These are phyloP conservation scores for Palythoa caribaeorum DNA, from an alignment of 92 coral and sea anemone species.

Conservation along the genomic window DNA sequence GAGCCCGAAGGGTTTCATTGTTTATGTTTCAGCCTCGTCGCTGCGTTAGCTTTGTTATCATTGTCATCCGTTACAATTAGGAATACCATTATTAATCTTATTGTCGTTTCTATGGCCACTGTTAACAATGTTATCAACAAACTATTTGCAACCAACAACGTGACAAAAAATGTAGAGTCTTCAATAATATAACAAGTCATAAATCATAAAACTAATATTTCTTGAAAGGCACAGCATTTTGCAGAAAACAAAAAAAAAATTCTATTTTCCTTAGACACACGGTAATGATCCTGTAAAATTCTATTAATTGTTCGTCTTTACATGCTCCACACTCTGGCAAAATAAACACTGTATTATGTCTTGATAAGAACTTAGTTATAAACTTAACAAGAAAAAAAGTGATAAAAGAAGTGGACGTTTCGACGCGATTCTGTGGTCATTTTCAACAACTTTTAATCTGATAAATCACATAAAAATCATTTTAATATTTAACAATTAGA, in stretches of 20 bases:
- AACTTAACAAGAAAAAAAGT: no score
- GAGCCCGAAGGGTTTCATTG: not conserved
- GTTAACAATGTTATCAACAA: not conserved
- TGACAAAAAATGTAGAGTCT: not conserved
- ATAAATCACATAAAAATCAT: no score
- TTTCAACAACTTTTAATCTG: no score
- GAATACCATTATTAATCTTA: not conserved
- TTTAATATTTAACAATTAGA: no score
- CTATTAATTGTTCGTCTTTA: no score
- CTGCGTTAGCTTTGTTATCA: not conserved
- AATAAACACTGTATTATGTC: no score
- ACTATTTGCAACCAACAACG: not conserved
- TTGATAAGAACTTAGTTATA: no score
- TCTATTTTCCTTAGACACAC: not conserved
- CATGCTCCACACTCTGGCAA: not conserved
- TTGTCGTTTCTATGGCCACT: not conserved
- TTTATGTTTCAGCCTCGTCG: not conserved
- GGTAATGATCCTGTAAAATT: not conserved
- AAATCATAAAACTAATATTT: not conserved
- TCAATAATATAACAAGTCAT: not conserved
- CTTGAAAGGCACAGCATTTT: constrained; percentile 1
- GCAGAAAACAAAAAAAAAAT: constrained; percentile 11
- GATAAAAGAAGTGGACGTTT: no score
- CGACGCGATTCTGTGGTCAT: no score
- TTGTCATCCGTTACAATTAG: not conserved